Evolutionary conservation across 2,888 invertebrate species (phyloP), one percentile per base, ranked within the genome.

Genomic region (Cephus nigrinus): DNA sequence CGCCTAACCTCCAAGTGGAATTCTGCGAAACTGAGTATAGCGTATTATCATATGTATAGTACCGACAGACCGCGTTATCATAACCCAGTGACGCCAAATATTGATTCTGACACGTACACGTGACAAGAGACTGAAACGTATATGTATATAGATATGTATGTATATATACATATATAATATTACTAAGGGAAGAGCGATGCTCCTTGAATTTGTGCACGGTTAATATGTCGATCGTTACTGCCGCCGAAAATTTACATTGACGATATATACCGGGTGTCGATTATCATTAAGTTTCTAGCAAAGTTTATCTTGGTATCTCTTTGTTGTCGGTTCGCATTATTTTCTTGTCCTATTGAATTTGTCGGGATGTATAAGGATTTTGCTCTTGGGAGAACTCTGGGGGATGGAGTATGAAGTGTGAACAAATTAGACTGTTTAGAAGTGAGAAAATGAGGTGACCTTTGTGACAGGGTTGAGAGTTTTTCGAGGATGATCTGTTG

Each of bases 71-170:
- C 84, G 85, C 88, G 89, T 90, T 91, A 90, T 90, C 89, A 90
- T 91, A 91, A 91, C 90, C 90, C 87, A 90, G 86, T 90, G 89
- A 90, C 88, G 90, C 89, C 90, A 90, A 91, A 91, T 91, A 91
- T 91, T 91, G 91, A 91, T 91, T 91, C 89, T 91, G 89, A 88
- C 90, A 89, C 88, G 86, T 88, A 89, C 88, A 89, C 88, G 89
- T 88, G 88, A 90, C 88, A 84, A 86, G 85, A 80, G 84, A 83
- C 86, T 86, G 86, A 87, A 55, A 36, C 78, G 76, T 77, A 75
- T 74, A 69, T 68, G 34, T 75, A 40, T 55, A 55, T 55, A 23
- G 35, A 36, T 32, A 73, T 69, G 15, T 73, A 72, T 71, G 15
- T 31, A 55, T 69, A 34, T 73, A 68, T 31, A 34, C 73, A 31